A percentile compares a stretch with the other conserved stretches of the same genome.
Evolutionary conservation across 2,888 invertebrate genomes (phyloP).

Genomic region (Amphipoea lucens): DNA sequence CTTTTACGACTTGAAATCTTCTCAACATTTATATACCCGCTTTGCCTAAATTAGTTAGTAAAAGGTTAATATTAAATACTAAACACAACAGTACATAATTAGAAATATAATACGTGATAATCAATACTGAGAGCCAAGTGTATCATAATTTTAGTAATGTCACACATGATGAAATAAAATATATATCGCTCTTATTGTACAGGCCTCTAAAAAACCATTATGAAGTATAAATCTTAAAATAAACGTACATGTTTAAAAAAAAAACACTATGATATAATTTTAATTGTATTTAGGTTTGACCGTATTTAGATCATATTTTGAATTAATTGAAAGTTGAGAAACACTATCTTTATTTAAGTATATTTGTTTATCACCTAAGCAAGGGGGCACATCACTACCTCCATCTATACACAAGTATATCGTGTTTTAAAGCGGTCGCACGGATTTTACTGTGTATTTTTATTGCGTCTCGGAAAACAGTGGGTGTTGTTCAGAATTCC

Average conservation of each 20-base stretch:
- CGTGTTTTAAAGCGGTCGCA: slow-evolving; percentile 43
- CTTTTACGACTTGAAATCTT: neutral
- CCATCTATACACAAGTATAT: slow-evolving; percentile 34
- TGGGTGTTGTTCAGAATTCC: slow-evolving; percentile 57
- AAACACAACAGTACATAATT: neutral
- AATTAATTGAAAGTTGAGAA: neutral
- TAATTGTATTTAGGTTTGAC: neutral
- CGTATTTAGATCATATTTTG: neutral
- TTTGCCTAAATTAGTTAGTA: neutral
- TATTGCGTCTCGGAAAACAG: slow-evolving; percentile 65
- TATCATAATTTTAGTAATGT: neutral
- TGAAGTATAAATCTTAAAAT: neutral
- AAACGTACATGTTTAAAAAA: neutral
- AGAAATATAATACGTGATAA: neutral
- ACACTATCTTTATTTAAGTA: neutral
- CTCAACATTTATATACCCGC: neutral
- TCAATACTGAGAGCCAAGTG: neutral
- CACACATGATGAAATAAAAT: neutral
- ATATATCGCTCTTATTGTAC: neutral
- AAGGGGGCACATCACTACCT: slow-evolving; percentile 51
- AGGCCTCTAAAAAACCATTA: neutral
- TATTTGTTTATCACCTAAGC: neutral
- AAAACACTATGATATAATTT: neutral
- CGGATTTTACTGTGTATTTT: slow-evolving; percentile 72
- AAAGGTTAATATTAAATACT: too few relatives aligned